Conservation (phyloP, 2,888 invertebrate species). For the Melanostoma scalare region DNA sequence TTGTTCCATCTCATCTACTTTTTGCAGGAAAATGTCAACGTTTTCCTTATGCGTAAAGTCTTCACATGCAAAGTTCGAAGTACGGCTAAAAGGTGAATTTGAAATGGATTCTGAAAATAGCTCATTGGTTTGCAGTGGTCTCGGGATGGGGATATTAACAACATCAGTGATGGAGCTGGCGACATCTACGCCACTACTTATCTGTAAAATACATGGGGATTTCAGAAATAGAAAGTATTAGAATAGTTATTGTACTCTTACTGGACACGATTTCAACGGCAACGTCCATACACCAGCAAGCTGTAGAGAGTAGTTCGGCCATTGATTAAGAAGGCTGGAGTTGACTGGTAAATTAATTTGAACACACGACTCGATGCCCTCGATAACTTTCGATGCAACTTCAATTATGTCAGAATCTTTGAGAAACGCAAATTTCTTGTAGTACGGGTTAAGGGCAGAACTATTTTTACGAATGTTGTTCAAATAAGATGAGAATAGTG, state of each 20-base stretch:
- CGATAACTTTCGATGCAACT: conserved; percentile 88
- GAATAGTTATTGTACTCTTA: conserved; percentile 75
- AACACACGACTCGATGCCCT: conserved; percentile 89
- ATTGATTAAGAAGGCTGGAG: conserved; percentile 93
- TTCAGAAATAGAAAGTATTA: not conserved
- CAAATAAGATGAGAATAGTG: conserved; percentile 92
- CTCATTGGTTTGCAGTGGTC: conserved; percentile 79
- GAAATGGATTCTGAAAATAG: conserved; percentile 81
- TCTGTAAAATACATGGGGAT: conserved; percentile 76
- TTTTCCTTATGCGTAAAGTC: conserved; percentile 79
- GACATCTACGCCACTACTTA: conserved; percentile 90
- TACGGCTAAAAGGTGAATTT: conserved; percentile 80
- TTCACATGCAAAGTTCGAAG: conserved; percentile 78
- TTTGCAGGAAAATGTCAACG: conserved; percentile 80
- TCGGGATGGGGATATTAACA: conserved; percentile 79
- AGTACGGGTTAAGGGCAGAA: conserved; percentile 90
- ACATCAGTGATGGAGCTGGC: conserved; percentile 85
- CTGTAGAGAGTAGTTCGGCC: conserved; percentile 92
- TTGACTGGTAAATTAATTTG: conserved; percentile 90
- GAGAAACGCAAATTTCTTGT: conserved; percentile 90
- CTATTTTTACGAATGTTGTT: conserved; percentile 90
- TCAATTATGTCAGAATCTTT: conserved; percentile 92
- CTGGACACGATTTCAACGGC: conserved; percentile 89
- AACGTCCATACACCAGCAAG: conserved; percentile 93
- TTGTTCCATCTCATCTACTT: conserved; percentile 81